These are phyloP conservation scores for Drosophila cardini DNA, from an alignment of 1,140 invertebrate genomes.

Conservation along the genomic window DNA sequence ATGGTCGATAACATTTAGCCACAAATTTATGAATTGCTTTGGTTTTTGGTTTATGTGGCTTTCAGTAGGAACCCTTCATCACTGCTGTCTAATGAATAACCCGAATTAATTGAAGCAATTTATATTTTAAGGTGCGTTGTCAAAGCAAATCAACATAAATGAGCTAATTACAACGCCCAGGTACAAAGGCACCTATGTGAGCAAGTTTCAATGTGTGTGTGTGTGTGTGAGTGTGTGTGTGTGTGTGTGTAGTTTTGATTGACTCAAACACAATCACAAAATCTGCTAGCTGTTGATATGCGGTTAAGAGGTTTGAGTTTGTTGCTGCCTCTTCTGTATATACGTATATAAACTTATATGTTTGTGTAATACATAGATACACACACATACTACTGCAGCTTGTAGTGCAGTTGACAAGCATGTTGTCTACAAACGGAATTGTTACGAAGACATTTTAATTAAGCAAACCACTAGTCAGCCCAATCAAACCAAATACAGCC, in stretches of 20 bases:
- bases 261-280: conserved; percentile 50
- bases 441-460: conserved; percentile 74
- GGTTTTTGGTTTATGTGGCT: conserved; percentile 53
- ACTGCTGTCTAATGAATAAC: conserved; percentile 68
- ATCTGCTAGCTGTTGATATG: conserved; percentile 60
- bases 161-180: conserved; percentile 67
- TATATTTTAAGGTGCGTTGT: conserved; percentile 61
- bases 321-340: conserved; percentile 16
- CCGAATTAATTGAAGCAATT: conserved; percentile 76
- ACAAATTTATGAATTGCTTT: conserved; percentile 76
- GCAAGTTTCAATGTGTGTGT: background rate
- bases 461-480: conserved; percentile 53
- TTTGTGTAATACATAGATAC: background rate
- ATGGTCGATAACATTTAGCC: conserved; percentile 66
- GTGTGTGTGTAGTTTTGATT: conserved; percentile 54
- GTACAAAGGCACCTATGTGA: conserved; percentile 11
- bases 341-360: conserved; percentile 4
- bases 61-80: background rate
- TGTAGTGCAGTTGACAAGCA: conserved; percentile 58
- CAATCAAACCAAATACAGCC: conserved; percentile 7
- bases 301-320: conserved; percentile 20
- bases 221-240: conserved; percentile 12
- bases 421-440: conserved; percentile 55
- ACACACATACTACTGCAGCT: conserved; percentile 12
- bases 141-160: conserved; percentile 81